phyloP scores from a whole-genome alignment of 2,113 vertebrate species.

The Pimephales promelas region DNA sequence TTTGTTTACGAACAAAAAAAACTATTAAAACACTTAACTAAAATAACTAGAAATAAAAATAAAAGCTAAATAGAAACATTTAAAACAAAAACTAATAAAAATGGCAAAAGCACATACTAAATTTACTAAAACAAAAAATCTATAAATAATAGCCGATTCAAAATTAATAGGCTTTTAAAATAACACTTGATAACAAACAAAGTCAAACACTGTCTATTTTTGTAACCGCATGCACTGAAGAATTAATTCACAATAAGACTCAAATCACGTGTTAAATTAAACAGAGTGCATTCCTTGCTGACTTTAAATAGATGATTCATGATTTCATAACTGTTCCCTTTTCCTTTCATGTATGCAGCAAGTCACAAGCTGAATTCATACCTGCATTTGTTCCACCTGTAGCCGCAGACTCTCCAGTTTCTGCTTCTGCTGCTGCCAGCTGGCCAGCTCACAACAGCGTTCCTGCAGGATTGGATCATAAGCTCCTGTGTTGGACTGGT shows the following conservation, averaged over 20 bases:
- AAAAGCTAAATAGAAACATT: not conserved
- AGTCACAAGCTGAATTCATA: constrained; percentile 58
- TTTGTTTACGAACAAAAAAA: not conserved
- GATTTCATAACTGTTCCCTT: not conserved
- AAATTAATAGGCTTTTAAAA: not conserved
- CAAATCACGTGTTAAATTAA: not conserved
- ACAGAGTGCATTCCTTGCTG: not conserved
- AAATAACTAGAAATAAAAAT: not conserved
- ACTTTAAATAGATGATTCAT: not conserved
- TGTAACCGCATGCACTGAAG: not conserved
- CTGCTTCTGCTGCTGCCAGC: constrained; percentile 84
- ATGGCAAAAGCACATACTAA: not conserved
- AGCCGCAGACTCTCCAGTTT: constrained; percentile 85
- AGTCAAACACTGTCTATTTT: not conserved
- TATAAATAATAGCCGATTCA: not conserved
- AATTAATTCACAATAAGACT: not conserved
- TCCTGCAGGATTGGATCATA: constrained; percentile 74
- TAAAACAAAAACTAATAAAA: not conserved
- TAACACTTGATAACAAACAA: not conserved
- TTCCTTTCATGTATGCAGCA: not conserved
- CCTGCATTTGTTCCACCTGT: constrained; percentile 96
- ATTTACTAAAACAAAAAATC: not conserved
- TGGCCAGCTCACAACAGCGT: constrained; percentile 78
- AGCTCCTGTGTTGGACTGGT: constrained; percentile 72
- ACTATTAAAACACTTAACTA: not conserved